Evolutionary conservation across 2,888 invertebrate species (phyloP).

Genomic region (Emmelina monodactyla): DNA sequence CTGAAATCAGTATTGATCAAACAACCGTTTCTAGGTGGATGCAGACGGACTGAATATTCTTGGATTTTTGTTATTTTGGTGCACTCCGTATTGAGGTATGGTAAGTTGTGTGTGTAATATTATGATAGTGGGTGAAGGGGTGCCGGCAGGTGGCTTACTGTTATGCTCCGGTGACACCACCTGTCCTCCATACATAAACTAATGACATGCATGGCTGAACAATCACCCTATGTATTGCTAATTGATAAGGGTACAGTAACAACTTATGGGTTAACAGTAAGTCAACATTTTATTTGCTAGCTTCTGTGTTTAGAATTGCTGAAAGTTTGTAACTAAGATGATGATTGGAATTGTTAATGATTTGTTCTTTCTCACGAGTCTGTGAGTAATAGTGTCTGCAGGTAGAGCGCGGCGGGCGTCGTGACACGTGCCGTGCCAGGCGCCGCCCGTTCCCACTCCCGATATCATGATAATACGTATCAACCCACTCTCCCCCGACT

Average conservation of each 20-base stretch:
- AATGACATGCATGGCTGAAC: conserved; percentile 34
- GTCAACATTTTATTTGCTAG: too few species aligned
- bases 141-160: conserved; percentile 43
- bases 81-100: conserved; percentile 23
- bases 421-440: conserved; percentile 43
- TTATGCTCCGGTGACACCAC: conserved; percentile 45
- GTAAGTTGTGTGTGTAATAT: conserved; percentile 28
- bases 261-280: conserved; percentile 17
- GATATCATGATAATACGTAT: too few species aligned
- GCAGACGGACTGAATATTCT: conserved; percentile 19
- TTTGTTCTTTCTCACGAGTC: too few species aligned
- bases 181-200: conserved; percentile 33
- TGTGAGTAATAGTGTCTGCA: too few species aligned
- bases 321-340: too few species aligned
- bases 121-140: conserved; percentile 31
- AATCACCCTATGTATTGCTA: conserved; percentile 23
- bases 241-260: conserved; percentile 18
- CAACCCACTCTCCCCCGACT: too few species aligned
- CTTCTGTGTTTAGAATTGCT: too few species aligned
- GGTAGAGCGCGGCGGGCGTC: background rate
- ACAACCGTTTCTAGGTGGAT: conserved; percentile 45
- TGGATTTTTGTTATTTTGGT: conserved; percentile 24
- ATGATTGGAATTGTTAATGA: too few species aligned
- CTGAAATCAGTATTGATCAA: conserved; percentile 53
- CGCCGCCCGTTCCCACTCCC: conserved; percentile 32